phyloP scores from a whole-genome alignment of 2,888 invertebrate genomes.

The Drosophila sordidapex region DNA sequence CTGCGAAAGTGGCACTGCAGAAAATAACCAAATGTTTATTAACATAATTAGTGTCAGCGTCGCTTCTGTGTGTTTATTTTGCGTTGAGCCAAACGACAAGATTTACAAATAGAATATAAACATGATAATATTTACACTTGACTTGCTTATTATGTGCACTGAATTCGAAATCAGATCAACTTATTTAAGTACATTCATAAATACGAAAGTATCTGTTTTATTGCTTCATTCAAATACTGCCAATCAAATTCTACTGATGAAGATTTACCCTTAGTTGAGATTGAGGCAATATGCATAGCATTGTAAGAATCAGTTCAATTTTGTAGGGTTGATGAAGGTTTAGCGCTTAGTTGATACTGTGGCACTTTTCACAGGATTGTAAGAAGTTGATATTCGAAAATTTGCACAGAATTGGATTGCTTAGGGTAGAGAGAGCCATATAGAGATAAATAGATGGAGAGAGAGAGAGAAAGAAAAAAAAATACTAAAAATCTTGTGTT shows the following conservation, averaged over 20 bases:
- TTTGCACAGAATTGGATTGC: neutral
- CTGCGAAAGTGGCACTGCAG: constrained; percentile 3
- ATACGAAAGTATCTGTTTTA: neutral
- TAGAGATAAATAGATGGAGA: neutral
- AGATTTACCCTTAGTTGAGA: neutral
- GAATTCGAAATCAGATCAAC: neutral
- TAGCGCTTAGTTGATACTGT: neutral
- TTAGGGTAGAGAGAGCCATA: neutral
- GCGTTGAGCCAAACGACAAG: constrained; percentile 34
- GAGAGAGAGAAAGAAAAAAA: neutral
- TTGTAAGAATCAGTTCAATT: neutral
- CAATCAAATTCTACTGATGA: neutral
- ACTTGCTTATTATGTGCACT: neutral
- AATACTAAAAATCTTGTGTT: neutral
- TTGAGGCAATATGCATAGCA: neutral
- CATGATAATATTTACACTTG: constrained; percentile 13
- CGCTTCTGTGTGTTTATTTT: constrained; percentile 20
- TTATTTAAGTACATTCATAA: neutral
- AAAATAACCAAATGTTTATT: constrained; percentile 58
- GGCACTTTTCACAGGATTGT: neutral
- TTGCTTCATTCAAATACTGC: neutral
- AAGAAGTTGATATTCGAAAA: neutral
- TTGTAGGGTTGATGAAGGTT: neutral
- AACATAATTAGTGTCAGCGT: constrained; percentile 69
- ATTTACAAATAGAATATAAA: constrained; percentile 41